Evolutionary conservation across 2,888 invertebrate genomes (phyloP).

Genomic region (Nemurella pictetii): DNA sequence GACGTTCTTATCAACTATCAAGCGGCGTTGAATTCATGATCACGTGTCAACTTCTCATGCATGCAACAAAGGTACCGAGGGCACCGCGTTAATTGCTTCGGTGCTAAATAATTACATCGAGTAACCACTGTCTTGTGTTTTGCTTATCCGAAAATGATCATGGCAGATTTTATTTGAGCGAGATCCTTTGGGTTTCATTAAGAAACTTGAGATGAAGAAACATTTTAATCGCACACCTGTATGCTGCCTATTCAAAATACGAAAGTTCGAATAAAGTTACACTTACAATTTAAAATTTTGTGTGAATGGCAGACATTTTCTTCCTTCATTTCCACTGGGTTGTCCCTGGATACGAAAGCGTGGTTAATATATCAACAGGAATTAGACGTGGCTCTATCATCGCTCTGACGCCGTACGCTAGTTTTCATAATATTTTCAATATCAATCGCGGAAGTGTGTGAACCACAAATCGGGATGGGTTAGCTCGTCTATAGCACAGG

Average conservation of each 20-base stretch:
- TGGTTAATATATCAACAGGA: neutral
- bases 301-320: neutral
- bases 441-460: neutral
- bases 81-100: neutral
- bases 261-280: neutral
- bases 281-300: neutral
- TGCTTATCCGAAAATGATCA: neutral
- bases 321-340: neutral
- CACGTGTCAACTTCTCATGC: no score
- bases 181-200: neutral
- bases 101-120: neutral
- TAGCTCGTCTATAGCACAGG: neutral
- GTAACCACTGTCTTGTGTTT: neutral
- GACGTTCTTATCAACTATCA: no score
- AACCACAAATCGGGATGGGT: neutral
- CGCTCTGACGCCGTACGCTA: neutral
- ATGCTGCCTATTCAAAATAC: neutral
- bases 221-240: no score
- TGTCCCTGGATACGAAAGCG: neutral
- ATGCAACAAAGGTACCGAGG: no score
- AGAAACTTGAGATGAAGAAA: no score
- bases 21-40: no score
- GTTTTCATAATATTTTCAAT: neutral
- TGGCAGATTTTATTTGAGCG: neutral
- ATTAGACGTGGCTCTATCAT: neutral